Base-by-base conservation (phyloP, 2,888 invertebrate species). In the Eudasyphora cyanicolor region DNA sequence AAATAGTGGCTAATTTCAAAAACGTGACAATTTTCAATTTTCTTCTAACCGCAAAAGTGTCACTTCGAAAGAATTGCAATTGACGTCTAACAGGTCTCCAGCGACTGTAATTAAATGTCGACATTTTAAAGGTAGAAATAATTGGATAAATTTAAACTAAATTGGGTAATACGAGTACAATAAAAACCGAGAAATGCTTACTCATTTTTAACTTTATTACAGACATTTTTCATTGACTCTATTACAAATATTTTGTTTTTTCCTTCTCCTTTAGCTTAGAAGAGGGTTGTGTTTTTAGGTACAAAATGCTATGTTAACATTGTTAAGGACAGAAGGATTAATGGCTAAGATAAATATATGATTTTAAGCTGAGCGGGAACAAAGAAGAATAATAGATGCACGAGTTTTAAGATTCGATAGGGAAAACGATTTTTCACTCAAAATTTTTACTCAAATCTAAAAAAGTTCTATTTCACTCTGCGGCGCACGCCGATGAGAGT, bases 21-120 rank as follows among this genome's bases (percentile, higher is more conserved):
- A 67, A 64, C 76, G 76, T 76, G 76, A 67, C 45, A 54, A 76
- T 35, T 62, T 45, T 7, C 12, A 21, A 14, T 29, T 29, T 19
- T 24, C 27, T 57, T 57, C 3, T 1, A n/a, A 27, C 57, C 21
- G 27, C 3, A 57, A 14, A 27, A 57, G 57, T 57, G 57, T 14
- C 57, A 57, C 12, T 57, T 27, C 10, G n/a, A 10, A 57, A 57
- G 24, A 27, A 57, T 57, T 57, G 54, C 21, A 51, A 64, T 29
- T 21, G 29, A 24, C 38, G 12, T 45, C 60, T 42, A 42, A 60
- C 64, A 54, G 14, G 45, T 54, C 54, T 38, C n/a, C 45, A n/a
- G 45, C 5, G n/a, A n/a, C 4, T n/a, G n/a, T 45, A n/a, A 45
- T 45, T 45, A 45, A 12, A 45, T 45, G 1, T 8, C 45, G 3